These are phyloP conservation scores for Alethe diademata DNA, from an alignment of 2,113 vertebrate species.

Conservation along the genomic window DNA sequence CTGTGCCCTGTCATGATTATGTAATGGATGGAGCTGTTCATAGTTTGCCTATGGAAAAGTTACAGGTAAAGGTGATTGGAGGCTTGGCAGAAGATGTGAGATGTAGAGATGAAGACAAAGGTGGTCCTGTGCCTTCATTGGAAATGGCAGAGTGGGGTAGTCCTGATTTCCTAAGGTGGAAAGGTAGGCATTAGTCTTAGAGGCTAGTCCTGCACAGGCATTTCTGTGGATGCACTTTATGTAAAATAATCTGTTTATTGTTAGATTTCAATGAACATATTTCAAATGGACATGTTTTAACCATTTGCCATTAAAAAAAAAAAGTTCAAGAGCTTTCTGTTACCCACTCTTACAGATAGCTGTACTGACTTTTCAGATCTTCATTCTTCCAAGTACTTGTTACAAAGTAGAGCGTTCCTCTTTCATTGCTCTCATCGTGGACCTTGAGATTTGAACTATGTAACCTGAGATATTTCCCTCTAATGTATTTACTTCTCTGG, in stretches of 20 bases:
- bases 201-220: neutral
- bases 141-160: neutral
- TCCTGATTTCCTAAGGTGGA: neutral
- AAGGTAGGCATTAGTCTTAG: neutral
- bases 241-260: neutral
- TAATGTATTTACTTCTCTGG: neutral
- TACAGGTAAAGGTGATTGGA: neutral
- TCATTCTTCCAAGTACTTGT: neutral
- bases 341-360: neutral
- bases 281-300: neutral
- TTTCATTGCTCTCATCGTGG: neutral
- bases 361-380: neutral
- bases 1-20: neutral
- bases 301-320: neutral
- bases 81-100: neutral
- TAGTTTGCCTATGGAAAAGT: neutral
- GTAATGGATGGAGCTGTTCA: neutral
- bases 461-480: neutral
- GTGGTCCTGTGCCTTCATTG: neutral
- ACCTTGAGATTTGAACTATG: neutral
- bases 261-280: neutral
- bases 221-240: neutral
- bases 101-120: neutral
- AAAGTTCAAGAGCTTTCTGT: neutral
- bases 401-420: neutral